Base-by-base conservation (phyloP, 2,797 vertebrate genomes). In the Pseudomugil gertrudae region DNA sequence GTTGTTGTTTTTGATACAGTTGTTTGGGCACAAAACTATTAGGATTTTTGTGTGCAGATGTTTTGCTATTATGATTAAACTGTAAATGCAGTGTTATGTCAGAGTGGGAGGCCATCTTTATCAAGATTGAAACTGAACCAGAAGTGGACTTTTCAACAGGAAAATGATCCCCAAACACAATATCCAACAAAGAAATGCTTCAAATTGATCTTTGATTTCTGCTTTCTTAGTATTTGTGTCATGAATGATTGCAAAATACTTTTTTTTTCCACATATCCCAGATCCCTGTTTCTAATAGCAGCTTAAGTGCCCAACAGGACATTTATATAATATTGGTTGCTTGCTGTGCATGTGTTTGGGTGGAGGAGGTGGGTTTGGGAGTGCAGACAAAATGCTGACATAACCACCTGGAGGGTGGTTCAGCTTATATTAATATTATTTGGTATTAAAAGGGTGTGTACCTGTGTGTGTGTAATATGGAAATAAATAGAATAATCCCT, bases 281-380 rank as follows among this genome's bases (percentile, higher is more conserved):
- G 9, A 4, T 53, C 15, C 21, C 3, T 45, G 47, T 43, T 47
- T 43, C 13, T 32, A 9, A 30, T 55, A 51, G 26, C 47, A 58
- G 53, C 38, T 69, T 19, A 56, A 24, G 27, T 43, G 32, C 35
- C 32, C 51, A 24, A 2, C 36, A 29, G 19, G 1, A 35, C 45
- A 26, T 50, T 87, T 74, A 80, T 68, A 62, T 85, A 84, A 89
- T 75, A 59, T 27, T 65, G 51, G 3, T 36, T 33, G 27, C 40
- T 55, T 35, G 2, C 17, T 50, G 9, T 11, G 38, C 23, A 15
- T 29, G 32, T 50, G 30, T 19, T 13, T 36, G 24, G 26, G 15
- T 45, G 8, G 30, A 65, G 19, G 47, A 5, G 15, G 10, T 33
- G 35, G 4, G 33, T 24, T 23, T 55, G 26, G 27, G 23, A 13